A percentile compares a stretch with the other conserved stretches of the same genome.
These are phyloP conservation scores for Napeogenes inachia DNA, from an alignment of 2,888 invertebrate species.

Conservation along the genomic window DNA sequence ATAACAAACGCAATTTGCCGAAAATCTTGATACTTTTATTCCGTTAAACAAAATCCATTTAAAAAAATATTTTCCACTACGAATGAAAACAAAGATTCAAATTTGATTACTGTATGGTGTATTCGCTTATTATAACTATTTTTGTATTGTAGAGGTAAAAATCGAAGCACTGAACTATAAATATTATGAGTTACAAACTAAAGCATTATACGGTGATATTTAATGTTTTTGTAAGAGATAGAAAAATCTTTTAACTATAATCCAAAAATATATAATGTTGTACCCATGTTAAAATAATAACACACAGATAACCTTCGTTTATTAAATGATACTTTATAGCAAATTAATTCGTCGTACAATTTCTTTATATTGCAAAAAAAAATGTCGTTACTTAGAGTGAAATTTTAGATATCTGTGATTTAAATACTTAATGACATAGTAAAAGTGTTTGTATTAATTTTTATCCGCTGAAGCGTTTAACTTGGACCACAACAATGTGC, in stretches of 20 bases:
- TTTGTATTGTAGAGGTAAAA: slow-evolving; percentile 1
- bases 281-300: too few relatives aligned
- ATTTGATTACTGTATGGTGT: slow-evolving; percentile 2
- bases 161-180: background rate
- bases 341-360: too few relatives aligned
- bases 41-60: background rate
- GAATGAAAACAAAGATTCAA: background rate
- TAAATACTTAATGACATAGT: too few relatives aligned
- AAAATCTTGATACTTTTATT: background rate
- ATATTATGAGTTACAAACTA: background rate
- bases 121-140: slow-evolving; percentile 4
- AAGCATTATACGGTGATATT: background rate
- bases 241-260: too few relatives aligned
- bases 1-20: background rate
- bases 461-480: slow-evolving; percentile 21
- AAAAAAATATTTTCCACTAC: background rate
- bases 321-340: too few relatives aligned
- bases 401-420: too few relatives aligned
- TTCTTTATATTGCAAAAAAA: too few relatives aligned
- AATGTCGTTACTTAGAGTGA: too few relatives aligned
- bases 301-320: too few relatives aligned
- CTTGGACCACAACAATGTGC: slow-evolving; percentile 34
- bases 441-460: background rate
- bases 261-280: too few relatives aligned
- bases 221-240: too few relatives aligned